Evolutionary conservation across 2,113 vertebrate genomes (phyloP).

Genomic region (Myocastor coypus): DNA sequence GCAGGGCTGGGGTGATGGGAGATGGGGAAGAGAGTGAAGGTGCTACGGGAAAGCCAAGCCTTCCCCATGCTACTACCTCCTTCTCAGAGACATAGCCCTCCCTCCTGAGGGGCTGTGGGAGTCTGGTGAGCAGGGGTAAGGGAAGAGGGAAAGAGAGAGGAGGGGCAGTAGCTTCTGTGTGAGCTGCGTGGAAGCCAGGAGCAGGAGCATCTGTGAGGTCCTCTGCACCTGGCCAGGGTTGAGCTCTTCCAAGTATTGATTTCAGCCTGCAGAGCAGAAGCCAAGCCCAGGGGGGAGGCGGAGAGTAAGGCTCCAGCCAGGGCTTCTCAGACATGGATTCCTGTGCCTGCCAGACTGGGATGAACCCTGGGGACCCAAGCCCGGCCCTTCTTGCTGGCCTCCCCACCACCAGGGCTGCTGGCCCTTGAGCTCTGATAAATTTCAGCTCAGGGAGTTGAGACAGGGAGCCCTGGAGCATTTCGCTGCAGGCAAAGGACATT

Average conservation of each 20-base stretch:
- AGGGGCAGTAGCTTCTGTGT: too few species aligned
- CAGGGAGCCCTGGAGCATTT: not conserved
- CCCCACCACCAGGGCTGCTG: too few species aligned
- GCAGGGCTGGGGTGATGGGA: rapidly evolving
- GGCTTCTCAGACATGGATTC: not conserved
- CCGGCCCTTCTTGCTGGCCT: not conserved
- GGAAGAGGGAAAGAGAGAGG: not conserved
- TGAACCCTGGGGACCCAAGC: not conserved
- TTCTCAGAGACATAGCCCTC: not conserved
- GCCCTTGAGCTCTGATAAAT: not conserved
- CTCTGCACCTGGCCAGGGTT: not conserved
- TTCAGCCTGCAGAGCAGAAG: not conserved
- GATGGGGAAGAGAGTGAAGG: rapidly evolving
- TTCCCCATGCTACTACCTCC: too few species aligned
- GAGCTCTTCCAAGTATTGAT: not conserved
- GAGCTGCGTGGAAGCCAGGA: not conserved
- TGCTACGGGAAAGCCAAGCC: not conserved
- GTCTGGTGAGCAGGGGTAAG: not conserved
- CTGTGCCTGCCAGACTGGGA: too few species aligned
- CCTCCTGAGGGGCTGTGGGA: not conserved
- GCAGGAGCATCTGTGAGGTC: not conserved
- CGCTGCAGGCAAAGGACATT: not conserved
- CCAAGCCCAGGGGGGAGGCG: not conserved
- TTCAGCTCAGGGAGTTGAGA: not conserved
- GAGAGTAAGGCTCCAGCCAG: rapidly evolving